phyloP scores from a whole-genome alignment of 1,140 invertebrate species.

The Monomorium pharaonis region DNA sequence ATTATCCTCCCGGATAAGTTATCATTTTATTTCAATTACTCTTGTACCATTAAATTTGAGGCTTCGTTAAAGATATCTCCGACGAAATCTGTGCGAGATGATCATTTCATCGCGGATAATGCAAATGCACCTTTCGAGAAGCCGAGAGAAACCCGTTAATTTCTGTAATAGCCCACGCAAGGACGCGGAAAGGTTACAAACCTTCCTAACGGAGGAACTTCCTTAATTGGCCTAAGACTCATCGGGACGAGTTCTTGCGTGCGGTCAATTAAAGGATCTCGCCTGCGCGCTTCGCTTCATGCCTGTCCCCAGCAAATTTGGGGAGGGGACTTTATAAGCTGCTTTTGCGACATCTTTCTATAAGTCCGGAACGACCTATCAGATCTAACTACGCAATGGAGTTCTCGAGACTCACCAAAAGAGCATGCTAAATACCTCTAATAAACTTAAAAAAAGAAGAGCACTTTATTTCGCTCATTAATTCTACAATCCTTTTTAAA shows the following conservation, averaged over 20 bases:
- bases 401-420: not conserved
- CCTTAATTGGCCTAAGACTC: constrained; percentile 68
- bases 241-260: constrained; percentile 51
- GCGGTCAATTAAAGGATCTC: constrained; percentile 60
- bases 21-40: constrained; percentile 4
- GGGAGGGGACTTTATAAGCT: constrained; percentile 1
- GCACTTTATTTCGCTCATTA: not conserved
- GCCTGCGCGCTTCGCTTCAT: not conserved
- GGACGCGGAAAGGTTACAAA: constrained; percentile 58
- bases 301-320: not conserved
- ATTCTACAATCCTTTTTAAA: not conserved
- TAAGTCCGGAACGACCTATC: not conserved
- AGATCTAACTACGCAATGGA: not conserved
- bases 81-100: not conserved
- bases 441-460: not conserved
- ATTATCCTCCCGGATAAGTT: not conserved
- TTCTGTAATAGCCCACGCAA: constrained; percentile 31
- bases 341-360: constrained; percentile 44
- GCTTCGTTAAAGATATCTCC: not conserved
- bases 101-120: constrained; percentile 43
- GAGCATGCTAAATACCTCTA: not conserved
- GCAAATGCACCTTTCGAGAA: constrained; percentile 18
- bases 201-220: constrained; percentile 60
- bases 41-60: not conserved
- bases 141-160: constrained; percentile 17